Conservation (phyloP, 2,797 vertebrate species). For the Acanthis flammea region DNA sequence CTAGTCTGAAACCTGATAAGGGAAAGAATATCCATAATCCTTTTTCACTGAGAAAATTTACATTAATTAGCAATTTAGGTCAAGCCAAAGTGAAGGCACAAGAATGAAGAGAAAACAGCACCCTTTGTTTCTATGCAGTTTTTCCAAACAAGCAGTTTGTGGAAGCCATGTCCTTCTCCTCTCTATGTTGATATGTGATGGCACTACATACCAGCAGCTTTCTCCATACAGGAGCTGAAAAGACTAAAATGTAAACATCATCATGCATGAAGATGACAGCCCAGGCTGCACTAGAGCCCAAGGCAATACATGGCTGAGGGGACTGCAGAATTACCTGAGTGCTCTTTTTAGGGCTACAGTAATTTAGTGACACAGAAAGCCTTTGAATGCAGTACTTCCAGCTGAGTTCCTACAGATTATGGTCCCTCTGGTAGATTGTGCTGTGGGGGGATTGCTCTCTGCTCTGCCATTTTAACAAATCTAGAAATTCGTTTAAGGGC, state of each 20-base stretch:
- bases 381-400: neutral
- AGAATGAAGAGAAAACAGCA: neutral
- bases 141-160: neutral
- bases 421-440: neutral
- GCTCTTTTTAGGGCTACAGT: neutral
- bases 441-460: neutral
- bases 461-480: neutral
- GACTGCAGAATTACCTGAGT: neutral
- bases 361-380: neutral
- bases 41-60: conserved; percentile 44
- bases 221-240: neutral
- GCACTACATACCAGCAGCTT: neutral
- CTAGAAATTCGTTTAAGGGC: neutral
- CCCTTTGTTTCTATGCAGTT: neutral
- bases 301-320: neutral
- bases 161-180: neutral
- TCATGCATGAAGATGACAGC: neutral
- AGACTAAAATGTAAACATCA: neutral
- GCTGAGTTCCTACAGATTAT: neutral
- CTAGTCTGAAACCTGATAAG: conserved; percentile 30
- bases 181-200: neutral
- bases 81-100: neutral
- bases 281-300: neutral
- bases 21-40: conserved; percentile 26
- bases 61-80: conserved; percentile 68